Percentiles rank a stretch among this genome's conserved stretches.
Conservation (phyloP, 2,113 vertebrate species). For the Apaloderma vittatum region DNA sequence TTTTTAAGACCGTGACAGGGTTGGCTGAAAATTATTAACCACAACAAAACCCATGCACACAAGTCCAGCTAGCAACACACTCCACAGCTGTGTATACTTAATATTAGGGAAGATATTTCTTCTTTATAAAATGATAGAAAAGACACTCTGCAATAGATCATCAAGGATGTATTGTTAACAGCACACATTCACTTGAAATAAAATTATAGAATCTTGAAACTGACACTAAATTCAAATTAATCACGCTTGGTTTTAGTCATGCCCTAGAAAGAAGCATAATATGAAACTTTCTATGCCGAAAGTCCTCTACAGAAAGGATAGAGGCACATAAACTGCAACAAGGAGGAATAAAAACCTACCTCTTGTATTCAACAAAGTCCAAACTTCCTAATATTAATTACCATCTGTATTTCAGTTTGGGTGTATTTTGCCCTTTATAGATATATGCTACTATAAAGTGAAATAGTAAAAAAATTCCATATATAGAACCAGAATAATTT, state of each 20-base stretch:
- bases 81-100: background rate
- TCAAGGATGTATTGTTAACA: background rate
- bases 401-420: background rate
- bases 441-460: background rate
- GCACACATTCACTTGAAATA: background rate
- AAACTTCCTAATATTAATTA: background rate
- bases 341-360: background rate
- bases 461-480: background rate
- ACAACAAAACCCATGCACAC: background rate
- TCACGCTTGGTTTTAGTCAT: background rate
- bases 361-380: background rate
- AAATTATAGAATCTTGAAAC: background rate
- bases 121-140: background rate
- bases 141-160: background rate
- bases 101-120: background rate
- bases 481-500: background rate
- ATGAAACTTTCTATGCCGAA: background rate
- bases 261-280: background rate
- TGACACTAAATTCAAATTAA: background rate
- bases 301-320: background rate
- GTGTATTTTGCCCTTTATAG: background rate
- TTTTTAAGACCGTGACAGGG: background rate
- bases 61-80: background rate
- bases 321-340: background rate
- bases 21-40: background rate